phyloP scores from a whole-genome alignment of 1,140 invertebrate species.

The Harlomillsia oculata region DNA sequence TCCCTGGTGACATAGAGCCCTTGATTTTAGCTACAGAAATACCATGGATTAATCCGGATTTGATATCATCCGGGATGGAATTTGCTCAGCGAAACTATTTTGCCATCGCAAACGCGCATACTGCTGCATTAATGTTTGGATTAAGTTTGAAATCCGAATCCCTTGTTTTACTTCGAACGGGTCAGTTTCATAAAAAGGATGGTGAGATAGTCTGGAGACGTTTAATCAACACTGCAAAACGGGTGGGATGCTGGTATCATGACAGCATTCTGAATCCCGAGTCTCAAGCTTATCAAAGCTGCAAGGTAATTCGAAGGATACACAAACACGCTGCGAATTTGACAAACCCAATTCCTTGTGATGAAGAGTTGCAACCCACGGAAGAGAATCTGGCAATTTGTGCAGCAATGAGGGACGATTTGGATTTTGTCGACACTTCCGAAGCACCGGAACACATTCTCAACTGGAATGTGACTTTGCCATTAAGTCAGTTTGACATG shows the following conservation, averaged over 20 bases:
- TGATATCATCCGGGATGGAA: slow-evolving; percentile 15
- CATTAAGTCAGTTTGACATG: slow-evolving; percentile 32
- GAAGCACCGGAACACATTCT: slow-evolving; percentile 13
- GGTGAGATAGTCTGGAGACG: neutral
- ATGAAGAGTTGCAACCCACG: neutral
- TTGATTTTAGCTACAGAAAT: slow-evolving; percentile 12
- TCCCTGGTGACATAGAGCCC: slow-evolving; percentile 10
- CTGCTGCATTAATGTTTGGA: slow-evolving; percentile 7
- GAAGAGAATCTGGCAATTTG: neutral
- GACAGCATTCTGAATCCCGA: neutral
- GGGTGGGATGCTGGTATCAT: slow-evolving; percentile 15
- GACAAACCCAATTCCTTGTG: slow-evolving; percentile 2
- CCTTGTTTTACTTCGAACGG: slow-evolving; percentile 4
- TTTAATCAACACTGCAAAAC: slow-evolving; percentile 7
- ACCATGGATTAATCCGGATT: slow-evolving; percentile 14
- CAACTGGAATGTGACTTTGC: slow-evolving; percentile 16
- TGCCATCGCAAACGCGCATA: slow-evolving; percentile 19
- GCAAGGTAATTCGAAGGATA: slow-evolving; percentile 3
- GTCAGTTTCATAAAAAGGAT: neutral
- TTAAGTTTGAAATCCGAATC: slow-evolving; percentile 16
- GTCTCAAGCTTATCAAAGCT: neutral
- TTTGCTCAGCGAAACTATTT: slow-evolving; percentile 22
- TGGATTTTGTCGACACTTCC: slow-evolving; percentile 13
- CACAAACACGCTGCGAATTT: neutral
- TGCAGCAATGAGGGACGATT: slow-evolving; percentile 17